Percentiles rank a stretch among this genome's conserved stretches.
phyloP scores from a whole-genome alignment of 2,113 vertebrate genomes.

The Pseudorhombus dupliciocellatus region DNA sequence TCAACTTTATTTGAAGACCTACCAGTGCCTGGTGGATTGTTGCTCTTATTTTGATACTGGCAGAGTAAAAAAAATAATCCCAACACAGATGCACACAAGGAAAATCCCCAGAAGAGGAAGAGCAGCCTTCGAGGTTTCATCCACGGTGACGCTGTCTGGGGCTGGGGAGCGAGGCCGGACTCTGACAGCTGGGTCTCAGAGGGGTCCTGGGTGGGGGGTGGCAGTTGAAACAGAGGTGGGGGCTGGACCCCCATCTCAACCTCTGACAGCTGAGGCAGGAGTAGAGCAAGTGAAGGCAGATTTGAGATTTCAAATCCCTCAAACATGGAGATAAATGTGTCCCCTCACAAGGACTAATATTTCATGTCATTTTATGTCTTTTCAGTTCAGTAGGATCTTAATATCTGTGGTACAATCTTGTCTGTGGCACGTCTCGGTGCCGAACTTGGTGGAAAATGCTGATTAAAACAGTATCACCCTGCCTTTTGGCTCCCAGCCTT shows the following conservation, averaged over 20 bases:
- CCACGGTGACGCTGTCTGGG: slow-evolving; percentile 42
- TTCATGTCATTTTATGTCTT: neutral
- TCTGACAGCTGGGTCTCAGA: slow-evolving; percentile 19
- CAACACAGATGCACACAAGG: slow-evolving; percentile 45
- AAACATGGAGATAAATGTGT: neutral
- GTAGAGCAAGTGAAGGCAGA: neutral
- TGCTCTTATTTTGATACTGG: slow-evolving; percentile 10
- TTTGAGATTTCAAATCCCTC: no score
- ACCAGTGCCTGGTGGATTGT: slow-evolving; percentile 19
- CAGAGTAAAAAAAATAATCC: slow-evolving; percentile 59
- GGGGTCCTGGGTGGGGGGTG: slow-evolving; percentile 12
- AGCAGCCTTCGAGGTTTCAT: slow-evolving; percentile 46
- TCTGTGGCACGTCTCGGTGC: neutral
- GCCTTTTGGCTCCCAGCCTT: neutral
- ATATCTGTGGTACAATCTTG: neutral
- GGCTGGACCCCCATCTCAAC: slow-evolving; percentile 28
- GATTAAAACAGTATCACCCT: slow-evolving; percentile 1
- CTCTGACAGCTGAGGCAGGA: slow-evolving; percentile 46
- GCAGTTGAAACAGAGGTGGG: slow-evolving; percentile 29
- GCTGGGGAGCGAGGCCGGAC: slow-evolving; percentile 18
- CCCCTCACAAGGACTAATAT: neutral
- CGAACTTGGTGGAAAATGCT: slow-evolving; percentile 5
- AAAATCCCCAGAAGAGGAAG: slow-evolving; percentile 46
- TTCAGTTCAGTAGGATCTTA: neutral
- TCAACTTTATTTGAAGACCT: slow-evolving; percentile 13